These are phyloP conservation scores for Chrysogorgia sp. DNA, from an alignment of 92 coral and sea anemone genomes.

Conservation along the genomic window DNA sequence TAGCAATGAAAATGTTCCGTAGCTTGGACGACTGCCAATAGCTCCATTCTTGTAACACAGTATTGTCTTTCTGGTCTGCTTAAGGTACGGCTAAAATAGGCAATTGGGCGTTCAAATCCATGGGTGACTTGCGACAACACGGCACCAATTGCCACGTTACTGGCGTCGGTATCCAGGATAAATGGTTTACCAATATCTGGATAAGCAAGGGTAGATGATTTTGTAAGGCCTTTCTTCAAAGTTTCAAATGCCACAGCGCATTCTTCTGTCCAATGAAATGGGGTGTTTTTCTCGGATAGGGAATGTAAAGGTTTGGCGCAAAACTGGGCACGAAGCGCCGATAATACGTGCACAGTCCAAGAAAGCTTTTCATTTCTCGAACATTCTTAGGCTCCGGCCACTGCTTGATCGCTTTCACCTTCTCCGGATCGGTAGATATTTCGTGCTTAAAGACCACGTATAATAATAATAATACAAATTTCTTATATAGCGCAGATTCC, in stretches of 20 bases:
- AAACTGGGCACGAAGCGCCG: constrained; percentile 15
- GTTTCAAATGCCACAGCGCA: constrained; percentile 55
- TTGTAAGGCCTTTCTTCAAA: constrained; percentile 51
- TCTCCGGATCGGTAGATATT: constrained; percentile 1
- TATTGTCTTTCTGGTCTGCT: no score
- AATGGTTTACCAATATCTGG: constrained; percentile 65
- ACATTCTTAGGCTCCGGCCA: constrained; percentile 7
- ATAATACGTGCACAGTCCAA: constrained; percentile 28
- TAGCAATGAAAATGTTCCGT: no score
- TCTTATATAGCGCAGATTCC: no score
- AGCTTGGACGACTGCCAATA: no score
- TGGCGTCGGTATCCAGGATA: constrained; percentile 67
- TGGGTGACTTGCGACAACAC: constrained; percentile 55
- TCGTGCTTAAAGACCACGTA: background rate
- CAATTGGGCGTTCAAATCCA: constrained; percentile 6
- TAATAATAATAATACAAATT: no score
- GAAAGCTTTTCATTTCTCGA: constrained; percentile 15
- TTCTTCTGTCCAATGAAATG: constrained; percentile 47
- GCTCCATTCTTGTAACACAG: no score
- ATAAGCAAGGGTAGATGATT: constrained; percentile 64
- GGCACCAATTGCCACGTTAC: constrained; percentile 53
- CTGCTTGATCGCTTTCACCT: background rate
- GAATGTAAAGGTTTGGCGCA: constrained; percentile 17
- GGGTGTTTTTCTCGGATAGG: background rate
- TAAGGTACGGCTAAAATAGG: constrained; percentile 10